Conservation (phyloP, 2,113 vertebrate genomes). For the Poecile atricapillus region DNA sequence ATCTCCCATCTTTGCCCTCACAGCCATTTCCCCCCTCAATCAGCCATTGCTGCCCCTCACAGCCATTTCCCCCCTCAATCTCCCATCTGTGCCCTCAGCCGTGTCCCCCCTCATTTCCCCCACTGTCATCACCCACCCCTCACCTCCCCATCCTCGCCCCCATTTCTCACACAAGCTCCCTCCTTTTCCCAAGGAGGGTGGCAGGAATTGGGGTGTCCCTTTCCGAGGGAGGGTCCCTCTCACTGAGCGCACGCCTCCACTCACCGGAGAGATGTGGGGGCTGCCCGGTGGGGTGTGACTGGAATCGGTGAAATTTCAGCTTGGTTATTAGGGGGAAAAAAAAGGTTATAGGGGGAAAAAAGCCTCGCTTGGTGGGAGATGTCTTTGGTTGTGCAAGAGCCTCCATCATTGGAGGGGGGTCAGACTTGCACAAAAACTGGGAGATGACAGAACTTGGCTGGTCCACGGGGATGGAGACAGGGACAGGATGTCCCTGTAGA, state of each 20-base stretch:
- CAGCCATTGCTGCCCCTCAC: too few species aligned
- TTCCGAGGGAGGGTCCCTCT: fast-evolving
- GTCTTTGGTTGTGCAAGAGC: not conserved
- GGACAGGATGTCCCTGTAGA: not conserved
- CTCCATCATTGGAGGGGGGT: not conserved
- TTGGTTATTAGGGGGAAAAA: not conserved
- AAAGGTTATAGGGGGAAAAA: not conserved
- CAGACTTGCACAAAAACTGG: not conserved
- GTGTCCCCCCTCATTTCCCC: fast-evolving
- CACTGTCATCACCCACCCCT: not conserved
- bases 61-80: not conserved
- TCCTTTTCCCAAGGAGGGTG: not conserved
- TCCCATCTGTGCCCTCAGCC: not conserved
- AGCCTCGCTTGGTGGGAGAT: not conserved
- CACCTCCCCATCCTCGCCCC: not conserved
- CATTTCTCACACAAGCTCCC: not conserved
- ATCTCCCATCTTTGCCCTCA: not conserved
- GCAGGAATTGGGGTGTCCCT: not conserved
- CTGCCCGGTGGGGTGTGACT: not conserved
- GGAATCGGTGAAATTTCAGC: not conserved
- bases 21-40: too few species aligned
- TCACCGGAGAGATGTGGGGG: not conserved
- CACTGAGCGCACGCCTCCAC: not conserved
- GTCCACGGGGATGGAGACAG: not conserved
- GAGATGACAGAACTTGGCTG: not conserved